A percentile compares a stretch with the other conserved stretches of the same genome.
phyloP scores from a whole-genome alignment of 2,888 invertebrate species.

The Heliothis peltigera region DNA sequence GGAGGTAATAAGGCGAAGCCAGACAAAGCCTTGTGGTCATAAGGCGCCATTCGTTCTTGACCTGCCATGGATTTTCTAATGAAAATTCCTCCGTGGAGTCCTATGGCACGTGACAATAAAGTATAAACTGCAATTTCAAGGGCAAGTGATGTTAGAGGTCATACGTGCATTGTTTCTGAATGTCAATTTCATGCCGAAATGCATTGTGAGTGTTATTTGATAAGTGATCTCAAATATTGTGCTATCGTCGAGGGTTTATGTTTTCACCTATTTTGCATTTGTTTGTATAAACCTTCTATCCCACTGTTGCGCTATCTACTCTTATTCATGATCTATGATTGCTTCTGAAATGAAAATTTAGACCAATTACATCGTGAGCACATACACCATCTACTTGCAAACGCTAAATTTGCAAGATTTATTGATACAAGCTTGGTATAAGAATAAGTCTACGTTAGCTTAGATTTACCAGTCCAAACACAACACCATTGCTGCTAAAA shows the following conservation, averaged over 20 bases:
- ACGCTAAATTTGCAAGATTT: no score
- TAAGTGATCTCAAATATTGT: slow-evolving; percentile 8
- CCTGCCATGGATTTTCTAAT: slow-evolving; percentile 72
- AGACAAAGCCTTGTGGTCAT: slow-evolving; percentile 71
- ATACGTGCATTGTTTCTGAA: slow-evolving; percentile 18
- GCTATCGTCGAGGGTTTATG: neutral
- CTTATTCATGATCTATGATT: neutral
- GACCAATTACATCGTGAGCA: neutral
- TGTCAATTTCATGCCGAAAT: slow-evolving; percentile 4
- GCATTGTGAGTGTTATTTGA: neutral
- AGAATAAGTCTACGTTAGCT: no score
- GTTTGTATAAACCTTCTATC: neutral
- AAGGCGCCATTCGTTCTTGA: slow-evolving; percentile 76
- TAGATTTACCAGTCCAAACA: no score
- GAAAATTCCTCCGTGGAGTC: slow-evolving; percentile 70
- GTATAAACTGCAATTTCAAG: slow-evolving; percentile 56
- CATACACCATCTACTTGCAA: no score
- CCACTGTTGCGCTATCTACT: neutral
- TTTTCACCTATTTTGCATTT: neutral
- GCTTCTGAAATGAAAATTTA: neutral
- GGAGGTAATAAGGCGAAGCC: slow-evolving; percentile 71
- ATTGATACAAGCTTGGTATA: no score
- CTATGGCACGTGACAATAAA: slow-evolving; percentile 56
- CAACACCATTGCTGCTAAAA: no score
- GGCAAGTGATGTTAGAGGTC: slow-evolving; percentile 18